A percentile compares a stretch with the other conserved stretches of the same genome.
These are phyloP conservation scores for Hylaeus volcanicus DNA, from an alignment of 1,140 invertebrate genomes.

Conservation along the genomic window DNA sequence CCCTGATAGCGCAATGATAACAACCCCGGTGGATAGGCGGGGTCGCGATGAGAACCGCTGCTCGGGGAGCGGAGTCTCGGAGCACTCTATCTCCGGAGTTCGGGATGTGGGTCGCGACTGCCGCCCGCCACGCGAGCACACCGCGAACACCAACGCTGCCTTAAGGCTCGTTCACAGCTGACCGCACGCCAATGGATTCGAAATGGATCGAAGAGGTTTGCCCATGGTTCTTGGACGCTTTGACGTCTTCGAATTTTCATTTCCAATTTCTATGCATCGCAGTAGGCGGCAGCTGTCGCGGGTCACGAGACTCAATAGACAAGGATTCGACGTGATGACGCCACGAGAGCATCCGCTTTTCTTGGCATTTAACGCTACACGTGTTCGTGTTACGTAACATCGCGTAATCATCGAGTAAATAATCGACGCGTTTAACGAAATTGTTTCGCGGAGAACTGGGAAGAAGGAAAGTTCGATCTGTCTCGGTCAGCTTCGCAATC, in stretches of 20 bases:
- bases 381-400: too few species aligned
- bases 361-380: too few species aligned
- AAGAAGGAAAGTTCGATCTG: too few species aligned
- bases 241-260: not conserved
- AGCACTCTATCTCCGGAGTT: conserved; percentile 73
- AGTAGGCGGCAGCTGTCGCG: too few species aligned
- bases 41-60: conserved; percentile 74
- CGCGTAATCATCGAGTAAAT: too few species aligned
- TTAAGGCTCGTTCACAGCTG: conserved; percentile 69
- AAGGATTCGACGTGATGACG: too few species aligned
- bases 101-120: conserved; percentile 76
- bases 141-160: conserved; percentile 50
- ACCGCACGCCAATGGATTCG: conserved; percentile 1
- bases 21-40: conserved; percentile 59
- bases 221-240: not conserved
- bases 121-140: conserved; percentile 73
- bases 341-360: too few species aligned
- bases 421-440: too few species aligned
- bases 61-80: conserved; percentile 66
- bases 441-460: too few species aligned
- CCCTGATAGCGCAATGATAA: conserved; percentile 32
- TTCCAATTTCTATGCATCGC: too few species aligned
- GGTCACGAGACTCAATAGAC: too few species aligned
- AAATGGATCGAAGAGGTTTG: not conserved
- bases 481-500: too few species aligned